Evolutionary conservation across 2,888 invertebrate genomes (phyloP), one percentile per base, ranked within the genome.

Genomic region (Hofmannophila pseudospretella): DNA sequence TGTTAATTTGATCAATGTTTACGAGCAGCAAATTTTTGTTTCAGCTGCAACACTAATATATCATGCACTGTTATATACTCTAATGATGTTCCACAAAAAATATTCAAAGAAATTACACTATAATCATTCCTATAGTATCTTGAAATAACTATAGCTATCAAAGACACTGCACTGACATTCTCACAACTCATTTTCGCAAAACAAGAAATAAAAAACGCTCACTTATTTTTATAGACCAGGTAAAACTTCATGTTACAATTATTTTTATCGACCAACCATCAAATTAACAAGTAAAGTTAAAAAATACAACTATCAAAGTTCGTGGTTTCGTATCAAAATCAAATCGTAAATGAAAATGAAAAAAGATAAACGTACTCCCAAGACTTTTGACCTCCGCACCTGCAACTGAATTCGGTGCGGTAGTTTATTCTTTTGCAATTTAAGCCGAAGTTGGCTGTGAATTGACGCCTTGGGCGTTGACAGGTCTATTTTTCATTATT

Each of bases 161-260:
- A 32, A 0, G 58, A 54, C 12, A 78, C 70, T 12, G 61, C 59
- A 52, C 66, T 65, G 11, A 54, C 52, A 37, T 44, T 47, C 44
- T 75, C 64, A 9, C 58, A 32, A 49, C 72, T 76, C 77, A 43
- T 39, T 37, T 27, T 29, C 19, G 31, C 22, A 36, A 36, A 20
- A 43, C 16, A 33, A 20, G 36, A 23, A 22, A 35, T 37, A 47
- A 49, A 51, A 46, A 47, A 41, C 39, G 60, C 78, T 81, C 63
- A 84, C 84, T 76, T 69, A 62, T 78, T 69, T 51, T 68, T 74
- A 62, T 82, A 84, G 45, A 74, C 54, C 51, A 82, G 60, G 46
- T 69, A 79, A 39, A 79, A 81, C 56, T 68, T 76, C 82, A 81
- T 81, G n/a, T n/a, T n/a, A n/a, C n/a, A n/a, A n/a, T n/a, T n/a